Evolutionary conservation across 2,113 vertebrate genomes (phyloP), one percentile per base, ranked within the genome.

Genomic region (Polypterus bichir): DNA sequence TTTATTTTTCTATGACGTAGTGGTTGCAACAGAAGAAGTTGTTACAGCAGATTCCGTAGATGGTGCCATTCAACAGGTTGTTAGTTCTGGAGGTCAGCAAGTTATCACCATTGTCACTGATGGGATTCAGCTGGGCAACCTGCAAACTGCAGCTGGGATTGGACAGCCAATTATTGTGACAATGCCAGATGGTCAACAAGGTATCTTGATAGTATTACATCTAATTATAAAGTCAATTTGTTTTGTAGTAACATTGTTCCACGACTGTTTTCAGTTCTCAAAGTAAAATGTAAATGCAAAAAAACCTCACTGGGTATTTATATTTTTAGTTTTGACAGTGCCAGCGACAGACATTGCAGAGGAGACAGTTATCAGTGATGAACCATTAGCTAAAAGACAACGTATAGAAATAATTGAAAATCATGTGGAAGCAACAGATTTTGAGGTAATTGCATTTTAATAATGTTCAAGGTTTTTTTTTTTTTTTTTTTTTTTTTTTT

Each of bases 81-180:
- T 92, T 70, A 91, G 88, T 70, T 89, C 89, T 63, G 90, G 91
- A 67, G 89, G 90, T 59, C 91, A 93, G 62, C 91, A 92, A 72
- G 91, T 93, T 56, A 93, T 93, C 68, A 93, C 91, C 44, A 92
- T 93, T 74, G 88, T 93, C 49, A 92, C 91, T 1, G 91, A 92
- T 0, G 88, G 89, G 70, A 89, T 92, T 68, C 91, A 92, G 69
- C 84, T 93, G 53, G 85, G 89, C 56, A 93, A 89, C 65, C 78
- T 93, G 63, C 91, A 91, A 71, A 87, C 88, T 1, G 76, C 71
- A 10, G 81, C 87, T 64, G 88, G 87, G 1, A 87, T 92, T 68
- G 84, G 88, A 46, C 91, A 93, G 3, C 91, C 89, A 46, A 91
- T 91, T 77, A 91, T 93, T 70, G 86, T 92, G 63, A 91, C 91